Percentiles rank a stretch among this genome's conserved stretches.
Evolutionary conservation across 35 echinoderm and acorn worm genomes (phyloP).

Genomic region (Heliocidaris erythrogramma): DNA sequence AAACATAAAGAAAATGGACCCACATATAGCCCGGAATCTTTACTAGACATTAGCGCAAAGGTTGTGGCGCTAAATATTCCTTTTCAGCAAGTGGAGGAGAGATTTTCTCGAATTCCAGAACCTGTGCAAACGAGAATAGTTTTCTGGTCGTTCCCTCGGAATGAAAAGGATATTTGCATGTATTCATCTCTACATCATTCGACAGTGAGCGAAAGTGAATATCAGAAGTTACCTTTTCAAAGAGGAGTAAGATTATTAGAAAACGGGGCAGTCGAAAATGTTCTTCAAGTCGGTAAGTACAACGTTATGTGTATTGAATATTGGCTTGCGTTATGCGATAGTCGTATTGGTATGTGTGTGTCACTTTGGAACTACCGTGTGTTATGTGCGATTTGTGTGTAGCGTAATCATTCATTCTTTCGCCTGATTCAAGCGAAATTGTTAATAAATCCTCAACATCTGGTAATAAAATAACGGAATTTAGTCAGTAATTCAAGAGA

Average conservation of each 20-base stretch:
- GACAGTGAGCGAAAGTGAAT: conserved; percentile 97
- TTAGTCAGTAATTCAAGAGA: neutral
- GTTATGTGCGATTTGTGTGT: neutral
- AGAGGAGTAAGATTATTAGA: conserved; percentile 96
- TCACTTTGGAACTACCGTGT: neutral
- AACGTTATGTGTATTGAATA: conserved; percentile 8
- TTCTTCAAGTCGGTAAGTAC: conserved; percentile 99
- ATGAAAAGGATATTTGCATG: conserved; percentile 99
- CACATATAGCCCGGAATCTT: conserved; percentile 82
- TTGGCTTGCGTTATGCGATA: neutral
- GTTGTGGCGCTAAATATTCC: conserved; percentile 99
- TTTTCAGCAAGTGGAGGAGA: conserved; percentile 99
- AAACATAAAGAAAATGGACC: conserved; percentile 72
- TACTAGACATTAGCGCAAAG: conserved; percentile 99
- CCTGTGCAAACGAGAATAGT: conserved; percentile 99
- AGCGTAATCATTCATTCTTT: neutral
- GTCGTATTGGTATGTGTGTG: neutral
- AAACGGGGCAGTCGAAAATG: conserved; percentile 96
- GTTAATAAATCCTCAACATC: neutral
- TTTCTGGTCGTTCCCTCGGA: conserved; percentile 99
- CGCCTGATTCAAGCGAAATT: neutral
- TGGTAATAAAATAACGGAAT: neutral
- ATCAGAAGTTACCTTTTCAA: conserved; percentile 99
- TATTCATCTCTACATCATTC: conserved; percentile 99
- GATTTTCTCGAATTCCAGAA: conserved; percentile 99